These are phyloP conservation scores for Lepus americanus DNA, from an alignment of 2,113 vertebrate species.

Conservation along the genomic window DNA sequence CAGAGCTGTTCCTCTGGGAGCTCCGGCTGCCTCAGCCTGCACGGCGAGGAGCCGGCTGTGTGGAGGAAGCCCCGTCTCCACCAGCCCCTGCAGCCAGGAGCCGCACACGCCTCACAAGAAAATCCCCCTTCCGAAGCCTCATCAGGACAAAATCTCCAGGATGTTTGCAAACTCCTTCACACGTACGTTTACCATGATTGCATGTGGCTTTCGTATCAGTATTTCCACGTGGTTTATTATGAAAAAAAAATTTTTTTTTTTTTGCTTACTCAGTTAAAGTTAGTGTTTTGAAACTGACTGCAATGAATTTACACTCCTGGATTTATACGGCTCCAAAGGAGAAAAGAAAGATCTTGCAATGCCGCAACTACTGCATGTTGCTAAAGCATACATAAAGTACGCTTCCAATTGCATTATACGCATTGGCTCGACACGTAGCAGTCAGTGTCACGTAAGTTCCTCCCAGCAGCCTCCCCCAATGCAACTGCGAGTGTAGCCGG, in stretches of 20 bases:
- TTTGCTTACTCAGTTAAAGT: not conserved
- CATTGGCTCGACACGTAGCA: fast-evolving
- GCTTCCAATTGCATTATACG: fast-evolving
- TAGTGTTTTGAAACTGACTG: not conserved
- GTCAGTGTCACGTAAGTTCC: not conserved
- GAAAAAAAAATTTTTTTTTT: not conserved
- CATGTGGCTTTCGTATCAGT: not conserved
- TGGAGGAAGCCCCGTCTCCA: too few relatives aligned
- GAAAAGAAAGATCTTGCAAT: not conserved
- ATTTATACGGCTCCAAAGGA: not conserved
- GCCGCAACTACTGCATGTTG: not conserved
- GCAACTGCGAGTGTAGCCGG: constrained; percentile 30
- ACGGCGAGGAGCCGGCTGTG: too few relatives aligned
- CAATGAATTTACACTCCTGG: not conserved
- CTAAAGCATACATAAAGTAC: not conserved
- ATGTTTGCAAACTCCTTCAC: not conserved
- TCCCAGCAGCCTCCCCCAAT: not conserved
- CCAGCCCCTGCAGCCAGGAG: not conserved
- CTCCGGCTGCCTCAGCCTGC: too few relatives aligned
- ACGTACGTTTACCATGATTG: not conserved
- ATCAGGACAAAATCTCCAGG: not conserved
- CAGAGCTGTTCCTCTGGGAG: too few relatives aligned
- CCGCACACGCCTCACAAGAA: not conserved
- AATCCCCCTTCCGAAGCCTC: not conserved
- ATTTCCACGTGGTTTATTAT: not conserved